Evolutionary conservation across 2,113 vertebrate species (phyloP).

Genomic region (Arothron firmamentum): DNA sequence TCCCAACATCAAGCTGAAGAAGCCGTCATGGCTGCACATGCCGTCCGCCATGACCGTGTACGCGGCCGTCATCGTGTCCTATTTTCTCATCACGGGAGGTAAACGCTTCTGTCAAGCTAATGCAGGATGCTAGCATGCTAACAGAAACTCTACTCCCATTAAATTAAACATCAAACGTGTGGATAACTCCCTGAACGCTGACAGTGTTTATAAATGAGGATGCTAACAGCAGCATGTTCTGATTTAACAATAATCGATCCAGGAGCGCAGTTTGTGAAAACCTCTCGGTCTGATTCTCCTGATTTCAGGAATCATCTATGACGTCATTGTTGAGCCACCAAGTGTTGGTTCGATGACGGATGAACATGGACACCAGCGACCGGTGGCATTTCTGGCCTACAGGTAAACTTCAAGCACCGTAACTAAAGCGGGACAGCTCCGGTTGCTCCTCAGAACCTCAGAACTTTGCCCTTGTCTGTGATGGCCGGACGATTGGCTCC

Average conservation of each 20-base stretch:
- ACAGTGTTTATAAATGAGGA: too few species aligned
- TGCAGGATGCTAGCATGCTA: background rate
- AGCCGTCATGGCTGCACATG: constrained; percentile 95
- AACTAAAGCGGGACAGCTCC: background rate
- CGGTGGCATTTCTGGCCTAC: constrained; percentile 96
- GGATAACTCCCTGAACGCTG: too few species aligned
- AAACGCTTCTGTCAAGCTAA: constrained; percentile 52
- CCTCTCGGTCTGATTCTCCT: background rate
- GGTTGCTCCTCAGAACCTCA: too few species aligned
- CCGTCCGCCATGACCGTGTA: constrained; percentile 98
- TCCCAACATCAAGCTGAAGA: constrained; percentile 95
- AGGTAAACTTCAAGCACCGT: constrained; percentile 74
- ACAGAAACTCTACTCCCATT: too few species aligned
- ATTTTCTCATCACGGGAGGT: constrained; percentile 99
- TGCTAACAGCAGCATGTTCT: too few species aligned
- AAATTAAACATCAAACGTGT: too few species aligned
- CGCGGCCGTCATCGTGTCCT: constrained; percentile 93
- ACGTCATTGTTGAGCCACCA: constrained; percentile 98
- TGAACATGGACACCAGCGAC: constrained; percentile 95
- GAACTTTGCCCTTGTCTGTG: too few species aligned
- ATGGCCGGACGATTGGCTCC: too few species aligned
- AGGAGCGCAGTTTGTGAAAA: background rate
- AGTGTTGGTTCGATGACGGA: constrained; percentile 99
- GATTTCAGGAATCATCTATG: constrained; percentile 91
- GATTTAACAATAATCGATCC: too few species aligned